A percentile compares a stretch with the other conserved stretches of the same genome.
Conservation (phyloP, 2,113 vertebrate genomes). For the Diadophis punctatus region DNA sequence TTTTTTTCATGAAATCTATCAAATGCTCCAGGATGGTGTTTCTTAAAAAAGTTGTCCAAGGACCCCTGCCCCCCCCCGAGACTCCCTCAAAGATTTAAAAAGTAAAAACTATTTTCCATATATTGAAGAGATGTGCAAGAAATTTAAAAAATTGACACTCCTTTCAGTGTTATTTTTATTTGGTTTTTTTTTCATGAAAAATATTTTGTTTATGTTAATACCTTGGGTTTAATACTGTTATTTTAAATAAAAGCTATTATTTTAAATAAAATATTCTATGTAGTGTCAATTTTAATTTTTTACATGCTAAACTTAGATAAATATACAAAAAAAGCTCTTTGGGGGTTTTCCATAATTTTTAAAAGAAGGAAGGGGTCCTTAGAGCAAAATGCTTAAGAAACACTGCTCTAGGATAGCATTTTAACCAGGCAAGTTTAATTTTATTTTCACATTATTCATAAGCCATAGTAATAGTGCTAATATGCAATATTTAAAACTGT, state of each 20-base stretch:
- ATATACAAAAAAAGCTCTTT: neutral
- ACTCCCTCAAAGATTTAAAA: neutral
- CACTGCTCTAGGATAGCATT: neutral
- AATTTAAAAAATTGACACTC: neutral
- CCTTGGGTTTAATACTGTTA: neutral
- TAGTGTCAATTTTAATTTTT: neutral
- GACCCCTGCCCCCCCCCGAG: rapidly evolving
- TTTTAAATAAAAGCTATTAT: neutral
- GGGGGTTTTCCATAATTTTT: neutral
- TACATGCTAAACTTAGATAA: neutral
- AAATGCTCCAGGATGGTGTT: neutral
- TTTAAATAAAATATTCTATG: neutral
- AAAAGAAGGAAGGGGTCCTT: neutral
- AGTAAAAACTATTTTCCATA: neutral
- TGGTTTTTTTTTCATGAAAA: neutral
- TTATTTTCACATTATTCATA: neutral
- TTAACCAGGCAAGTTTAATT: neutral
- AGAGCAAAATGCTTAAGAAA: neutral
- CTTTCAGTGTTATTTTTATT: neutral
- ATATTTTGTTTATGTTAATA: neutral
- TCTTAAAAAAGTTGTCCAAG: neutral
- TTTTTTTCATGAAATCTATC: neutral
- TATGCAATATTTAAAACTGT: neutral
- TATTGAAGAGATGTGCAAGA: neutral
- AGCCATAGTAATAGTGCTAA: neutral